These are phyloP conservation scores for Pseudoips prasinana DNA, from an alignment of 2,888 invertebrate genomes.

Conservation along the genomic window DNA sequence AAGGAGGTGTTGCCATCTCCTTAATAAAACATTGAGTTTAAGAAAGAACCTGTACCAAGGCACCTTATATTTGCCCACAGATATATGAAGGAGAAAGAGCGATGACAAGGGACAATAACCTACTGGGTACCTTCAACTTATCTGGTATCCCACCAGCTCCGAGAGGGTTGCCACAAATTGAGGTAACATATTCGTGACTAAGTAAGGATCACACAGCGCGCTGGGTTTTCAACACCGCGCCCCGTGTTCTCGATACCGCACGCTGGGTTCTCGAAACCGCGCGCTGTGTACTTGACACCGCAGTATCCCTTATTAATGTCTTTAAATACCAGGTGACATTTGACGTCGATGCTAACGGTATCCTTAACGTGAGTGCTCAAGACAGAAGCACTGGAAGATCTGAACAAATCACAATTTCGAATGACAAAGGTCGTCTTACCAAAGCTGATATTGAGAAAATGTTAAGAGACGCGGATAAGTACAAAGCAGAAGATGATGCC, in stretches of 20 bases:
- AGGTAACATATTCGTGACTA: too few relatives aligned
- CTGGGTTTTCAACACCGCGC: too few relatives aligned
- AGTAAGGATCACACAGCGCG: too few relatives aligned
- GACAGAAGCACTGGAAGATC: slow-evolving; percentile 90
- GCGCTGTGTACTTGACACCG: too few relatives aligned
- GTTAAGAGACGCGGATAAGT: slow-evolving; percentile 90
- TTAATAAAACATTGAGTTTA: too few relatives aligned
- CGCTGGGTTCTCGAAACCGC: too few relatives aligned
- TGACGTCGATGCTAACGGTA: slow-evolving; percentile 95
- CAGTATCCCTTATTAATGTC: not conserved
- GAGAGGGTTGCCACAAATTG: slow-evolving; percentile 89
- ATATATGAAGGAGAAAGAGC: slow-evolving; percentile 94
- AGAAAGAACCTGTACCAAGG: too few relatives aligned
- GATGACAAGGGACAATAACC: slow-evolving; percentile 95
- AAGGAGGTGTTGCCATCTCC: too few relatives aligned
- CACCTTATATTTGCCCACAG: too few relatives aligned
- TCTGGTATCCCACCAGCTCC: slow-evolving; percentile 93
- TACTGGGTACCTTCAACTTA: slow-evolving; percentile 90
- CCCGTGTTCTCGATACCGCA: too few relatives aligned
- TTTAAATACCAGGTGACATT: slow-evolving; percentile 85
- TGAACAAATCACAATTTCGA: slow-evolving; percentile 92
- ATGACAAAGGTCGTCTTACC: slow-evolving; percentile 91
- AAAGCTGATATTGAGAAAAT: slow-evolving; percentile 94
- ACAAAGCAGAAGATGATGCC: slow-evolving; percentile 88
- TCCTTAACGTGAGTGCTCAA: slow-evolving; percentile 89